Evolutionary conservation across 2,888 invertebrate genomes (phyloP).

Genomic region (Lepidocyrtinus sp.): DNA sequence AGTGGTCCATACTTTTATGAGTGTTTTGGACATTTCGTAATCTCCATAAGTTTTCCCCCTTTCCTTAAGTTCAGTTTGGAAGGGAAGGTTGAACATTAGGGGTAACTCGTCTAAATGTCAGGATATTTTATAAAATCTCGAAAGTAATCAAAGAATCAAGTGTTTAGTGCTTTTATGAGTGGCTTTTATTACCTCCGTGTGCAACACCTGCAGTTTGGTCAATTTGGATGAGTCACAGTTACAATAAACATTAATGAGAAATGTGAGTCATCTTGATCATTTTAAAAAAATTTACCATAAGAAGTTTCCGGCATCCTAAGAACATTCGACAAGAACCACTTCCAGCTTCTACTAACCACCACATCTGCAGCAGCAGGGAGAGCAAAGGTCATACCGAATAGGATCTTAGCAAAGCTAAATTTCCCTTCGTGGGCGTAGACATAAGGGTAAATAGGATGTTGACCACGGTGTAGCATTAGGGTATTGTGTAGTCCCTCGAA

Average conservation of each 20-base stretch:
- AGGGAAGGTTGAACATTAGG: constrained; percentile 55
- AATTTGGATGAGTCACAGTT: no score
- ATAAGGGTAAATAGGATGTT: constrained; percentile 59
- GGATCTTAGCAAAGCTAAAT: constrained; percentile 61
- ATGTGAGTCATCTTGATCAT: not conserved
- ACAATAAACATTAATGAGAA: not conserved
- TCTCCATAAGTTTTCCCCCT: constrained; percentile 39
- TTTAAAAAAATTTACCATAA: constrained; percentile 29
- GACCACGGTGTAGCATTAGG: constrained; percentile 50
- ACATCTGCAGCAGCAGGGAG: constrained; percentile 54
- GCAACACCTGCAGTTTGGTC: constrained; percentile 27
- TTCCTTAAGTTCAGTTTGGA: constrained; percentile 41
- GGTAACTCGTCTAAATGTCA: constrained; percentile 46
- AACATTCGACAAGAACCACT: constrained; percentile 45
- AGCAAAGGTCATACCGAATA: constrained; percentile 56
- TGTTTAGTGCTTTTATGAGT: not conserved
- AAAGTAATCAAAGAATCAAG: not conserved
- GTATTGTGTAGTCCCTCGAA: constrained; percentile 62
- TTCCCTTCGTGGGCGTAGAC: constrained; percentile 59
- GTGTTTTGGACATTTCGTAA: constrained; percentile 53
- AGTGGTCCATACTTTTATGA: constrained; percentile 38
- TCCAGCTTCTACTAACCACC: constrained; percentile 43
- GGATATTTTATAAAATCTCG: not conserved
- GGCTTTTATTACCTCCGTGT: constrained; percentile 31
- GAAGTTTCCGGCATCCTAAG: constrained; percentile 33